Evolutionary conservation across 64 coral and sea anemone genomes (phyloP).

Genomic region (Montipora capricornis): DNA sequence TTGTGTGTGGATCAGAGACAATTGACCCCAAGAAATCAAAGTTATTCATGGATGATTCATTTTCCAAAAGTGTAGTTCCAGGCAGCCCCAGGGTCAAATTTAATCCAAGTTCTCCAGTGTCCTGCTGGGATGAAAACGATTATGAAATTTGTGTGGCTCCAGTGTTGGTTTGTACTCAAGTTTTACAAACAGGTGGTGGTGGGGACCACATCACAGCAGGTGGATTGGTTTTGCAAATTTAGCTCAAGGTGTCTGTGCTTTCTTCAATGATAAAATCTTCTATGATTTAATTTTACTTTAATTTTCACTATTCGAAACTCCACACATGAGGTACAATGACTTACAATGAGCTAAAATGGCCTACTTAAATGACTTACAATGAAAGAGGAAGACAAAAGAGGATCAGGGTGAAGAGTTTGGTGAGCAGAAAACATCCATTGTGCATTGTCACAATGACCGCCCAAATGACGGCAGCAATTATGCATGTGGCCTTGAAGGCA

Average conservation of each 20-base stretch:
- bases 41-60: constrained; percentile 96
- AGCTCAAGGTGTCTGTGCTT: background rate
- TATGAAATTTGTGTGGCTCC: constrained; percentile 92
- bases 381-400: too few species aligned
- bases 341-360: too few species aligned
- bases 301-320: background rate
- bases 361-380: too few species aligned
- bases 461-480: too few species aligned
- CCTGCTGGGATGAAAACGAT: constrained; percentile 90
- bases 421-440: too few species aligned
- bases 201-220: constrained; percentile 93
- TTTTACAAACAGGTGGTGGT: constrained; percentile 86
- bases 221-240: constrained; percentile 78
- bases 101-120: constrained; percentile 83
- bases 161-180: constrained; percentile 90
- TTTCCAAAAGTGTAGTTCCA: constrained; percentile 75
- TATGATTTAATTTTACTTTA: background rate
- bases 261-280: background rate
- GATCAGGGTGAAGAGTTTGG: too few species aligned
- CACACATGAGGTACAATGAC: too few species aligned
- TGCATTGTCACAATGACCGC: too few species aligned
- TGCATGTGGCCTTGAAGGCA: too few species aligned
- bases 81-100: constrained; percentile 80
- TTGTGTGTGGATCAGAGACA: constrained; percentile 82
- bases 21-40: constrained; percentile 89